Evolutionary conservation across 2,888 invertebrate species (phyloP), one percentile per base, ranked within the genome.

Genomic region (Erebia epiphron): DNA sequence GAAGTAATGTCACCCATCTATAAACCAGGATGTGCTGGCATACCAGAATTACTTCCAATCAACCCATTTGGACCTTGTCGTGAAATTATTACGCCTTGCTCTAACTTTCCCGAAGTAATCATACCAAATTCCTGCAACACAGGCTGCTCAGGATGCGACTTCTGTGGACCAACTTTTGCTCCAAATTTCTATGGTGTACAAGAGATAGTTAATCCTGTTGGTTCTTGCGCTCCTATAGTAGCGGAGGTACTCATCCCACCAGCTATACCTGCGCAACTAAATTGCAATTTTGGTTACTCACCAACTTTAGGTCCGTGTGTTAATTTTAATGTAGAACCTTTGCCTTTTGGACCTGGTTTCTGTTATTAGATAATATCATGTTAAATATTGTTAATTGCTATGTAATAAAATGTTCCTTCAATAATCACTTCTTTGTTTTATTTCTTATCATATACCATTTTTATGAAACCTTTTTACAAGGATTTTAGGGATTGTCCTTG

Each of bases 191-290:
- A 16, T 43, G 67, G 64, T 11, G 52, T 41, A 8, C 11, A 70
- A 13, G 70, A 73, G 35, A n/a, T 73, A 62, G 68, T 68, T 26
- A 18, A 63, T 18, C 69, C 73, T 11, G 54, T 49, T 14, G 69
- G 68, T 5, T 64, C 68, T 18, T 63, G 16, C 16, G 72, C 72
- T 0, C 82, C 81, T 0, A 69, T 79, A 10, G 77, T 78, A 1
- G 78, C 82, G 18, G 84, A 86, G 60, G 76, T 86, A 0, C 13
- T 80, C 0, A 78, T 85, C 43, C 86, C 86, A 0, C 68, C 82
- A 1, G 72, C 81, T 7, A 82, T 64, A n/a, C 52, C 64, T 16
- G 18, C 64, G n/a, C 52, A 49, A 26, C 1, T 63, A 50, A 73
- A 75, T 1, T 86, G 85, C 65, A 84, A 81, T 62, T 80, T 83